Evolutionary conservation across 2,113 vertebrate species (phyloP), one percentile per base, ranked within the genome.

Genomic region (Oenanthe melanoleuca): DNA sequence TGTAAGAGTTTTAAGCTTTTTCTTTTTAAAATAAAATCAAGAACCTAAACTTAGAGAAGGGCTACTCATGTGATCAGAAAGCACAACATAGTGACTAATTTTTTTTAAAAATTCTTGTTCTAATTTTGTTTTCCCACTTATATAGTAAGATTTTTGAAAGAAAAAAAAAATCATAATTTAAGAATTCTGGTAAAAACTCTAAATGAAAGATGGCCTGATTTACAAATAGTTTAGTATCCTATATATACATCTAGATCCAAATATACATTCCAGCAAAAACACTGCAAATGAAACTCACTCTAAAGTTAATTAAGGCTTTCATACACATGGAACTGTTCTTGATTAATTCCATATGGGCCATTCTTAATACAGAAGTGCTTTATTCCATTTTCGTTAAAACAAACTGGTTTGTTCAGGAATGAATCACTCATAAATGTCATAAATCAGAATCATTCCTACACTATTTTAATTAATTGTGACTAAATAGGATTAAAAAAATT

Each of bases 261-360:
- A 86, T 67, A 91, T 38, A 92, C 20, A 87, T 94, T 75, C 57
- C 71, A 94, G 89, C 12, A 89, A 85, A 94, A 74, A 87, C 67
- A 80, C 18, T 72, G 74, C 44, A 92, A 93, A 92, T 87, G 37
- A 93, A 95, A 91, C 53, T 72, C 65, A 94, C 53, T 95, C 78
- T 65, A 65, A 96, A 95, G 78, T 85, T 95, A 95, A 95, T 95
- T 94, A 95, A 95, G 34, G 79, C 26, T 88, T 89, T 87, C 93
- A 78, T 94, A 77, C 50, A 82, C n/a, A 88, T 80, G 66, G 74
- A 89, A 88, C 78, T 89, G 63, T 89, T 92, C 88, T 90, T 92
- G 71, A 96, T 92, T 89, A 94, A 95, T 92, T 94, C 79, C 88
- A 69, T 61, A 77, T 80, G 85, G 78, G 31, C 40, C 50, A 77